Evolutionary conservation across 2,797 vertebrate species (phyloP), one percentile per base, ranked within the genome.

Genomic region (Florisuga fusca): DNA sequence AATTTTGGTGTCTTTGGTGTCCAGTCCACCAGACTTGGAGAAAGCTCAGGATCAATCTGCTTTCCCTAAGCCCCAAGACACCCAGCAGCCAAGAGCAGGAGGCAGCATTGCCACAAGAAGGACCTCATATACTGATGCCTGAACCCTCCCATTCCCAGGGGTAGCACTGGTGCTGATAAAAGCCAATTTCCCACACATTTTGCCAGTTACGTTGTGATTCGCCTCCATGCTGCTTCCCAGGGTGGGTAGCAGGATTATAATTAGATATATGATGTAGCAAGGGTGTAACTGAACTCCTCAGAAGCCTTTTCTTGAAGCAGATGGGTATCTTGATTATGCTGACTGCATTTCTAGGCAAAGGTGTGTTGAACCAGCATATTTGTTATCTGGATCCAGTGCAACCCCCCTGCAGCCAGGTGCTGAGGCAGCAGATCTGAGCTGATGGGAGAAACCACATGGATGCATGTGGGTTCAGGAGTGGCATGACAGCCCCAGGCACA

Each of bases 151-250:
- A 8, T 67, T 90, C 94, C 80, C 89, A 59, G 68, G 25, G 29
- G 59, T 48, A 71, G 45, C n/a, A 1, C n/a, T 14, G 26, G 12
- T 3, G 3, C 79, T 94, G 92, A 80, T 88, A 90, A 83, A 73
- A 94, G 64, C 59, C 57, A n/a, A 59, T 93, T 90, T 92, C 91
- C 84, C 89, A 88, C 84, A 90, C 64, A 16, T 91, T 84, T 72
- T 79, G 68, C 33, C 73, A 51, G 76, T 83, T 76, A 85, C 72
- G 69, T 29, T 69, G 80, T 55, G 83, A 92, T 90, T 71, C 83
- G 33, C 36, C 72, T 50, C 77, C 64, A 22, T 46, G 68, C 51
- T 78, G 48, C 86, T 93, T 92, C 76, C 64, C 29, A 2, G 4
- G 23, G 50, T 12, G 50, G 13, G 25, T 13, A 59, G 54, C 50